Percentiles rank a stretch among this genome's conserved stretches.
Evolutionary conservation across 2,113 vertebrate species (phyloP).

Genomic region (Psilopsiagon aurifrons): DNA sequence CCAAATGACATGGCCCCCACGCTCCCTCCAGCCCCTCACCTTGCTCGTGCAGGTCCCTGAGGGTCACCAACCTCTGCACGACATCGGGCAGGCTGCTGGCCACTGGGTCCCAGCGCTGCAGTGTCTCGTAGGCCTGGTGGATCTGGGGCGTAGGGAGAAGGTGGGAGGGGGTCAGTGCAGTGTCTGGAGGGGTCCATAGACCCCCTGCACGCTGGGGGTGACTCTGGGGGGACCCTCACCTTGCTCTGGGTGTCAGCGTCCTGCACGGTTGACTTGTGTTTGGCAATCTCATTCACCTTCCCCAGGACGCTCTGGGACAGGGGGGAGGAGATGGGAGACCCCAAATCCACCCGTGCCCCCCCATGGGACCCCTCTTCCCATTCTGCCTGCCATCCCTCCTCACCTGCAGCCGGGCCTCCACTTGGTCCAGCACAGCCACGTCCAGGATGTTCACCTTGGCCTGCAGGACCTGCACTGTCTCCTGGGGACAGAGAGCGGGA

Average conservation of each 20-base stretch:
- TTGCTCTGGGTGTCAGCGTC: conserved; percentile 94
- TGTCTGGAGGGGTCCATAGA: neutral
- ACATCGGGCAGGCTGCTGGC: neutral
- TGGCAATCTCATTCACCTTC: conserved; percentile 96
- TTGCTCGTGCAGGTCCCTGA: neutral
- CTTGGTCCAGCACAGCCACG: conserved; percentile 89
- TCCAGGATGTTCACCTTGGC: conserved; percentile 90
- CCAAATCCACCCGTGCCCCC: neutral
- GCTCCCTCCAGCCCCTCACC: neutral
- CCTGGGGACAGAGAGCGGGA: conserved; percentile 61
- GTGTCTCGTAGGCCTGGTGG: neutral
- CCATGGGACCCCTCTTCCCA: neutral
- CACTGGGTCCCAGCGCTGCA: neutral
- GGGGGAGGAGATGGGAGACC: neutral
- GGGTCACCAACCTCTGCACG: neutral
- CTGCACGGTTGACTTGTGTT: conserved; percentile 91
- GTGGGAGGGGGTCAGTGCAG: neutral
- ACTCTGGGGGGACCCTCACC: conserved; percentile 60
- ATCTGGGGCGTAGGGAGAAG: neutral
- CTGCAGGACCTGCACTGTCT: conserved; percentile 90
- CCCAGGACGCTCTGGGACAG: conserved; percentile 87
- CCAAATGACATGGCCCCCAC: neutral
- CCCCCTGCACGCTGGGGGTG: no score
- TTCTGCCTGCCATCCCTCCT: neutral
- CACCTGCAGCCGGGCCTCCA: conserved; percentile 94